Evolutionary conservation across 1,140 invertebrate species (phyloP), one percentile per base, ranked within the genome.

Genomic region (Cataglyphis hispanica): DNA sequence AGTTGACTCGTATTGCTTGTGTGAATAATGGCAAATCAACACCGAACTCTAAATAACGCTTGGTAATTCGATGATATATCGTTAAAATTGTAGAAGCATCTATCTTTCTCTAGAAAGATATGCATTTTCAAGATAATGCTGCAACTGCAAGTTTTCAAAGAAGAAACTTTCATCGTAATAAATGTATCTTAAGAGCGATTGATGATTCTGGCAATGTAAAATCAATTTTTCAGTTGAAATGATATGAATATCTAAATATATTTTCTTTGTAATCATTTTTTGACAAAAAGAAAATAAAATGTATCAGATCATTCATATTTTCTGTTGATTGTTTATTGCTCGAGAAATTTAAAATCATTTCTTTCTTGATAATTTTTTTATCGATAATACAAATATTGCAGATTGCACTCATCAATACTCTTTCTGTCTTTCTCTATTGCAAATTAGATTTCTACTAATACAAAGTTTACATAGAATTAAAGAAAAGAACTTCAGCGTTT

Each of bases 1-100:
- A 10, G 53, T 22, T 50, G 16, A 10, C 2, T 19, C 64, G 31
- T 31, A 31, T 37, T n/a, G 16, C 22, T 40, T 5, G 5, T 40
- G 60, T 80, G 61, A 69, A 22, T 56, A 56, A 80, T 40, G 64
- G 22, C 43, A 43, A 80, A 69, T 69, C 64, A 70, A 70, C 77
- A 69, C 11, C 46, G 64, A 70, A 56, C 31, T 56, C 43, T 10
- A n/a, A 11, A 16, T 66, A 43, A 53, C 61, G 16, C 61, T 11
- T 31, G 60, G 7, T 50, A 66, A 78, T 78, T 7, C 31, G 46
- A 69, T 27, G 63, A 69, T 69, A 22, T 13, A 81, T 70, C 10
- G 50, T 8, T 13, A 27, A 46, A 69, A 80, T 70, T 58, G 34
- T 27, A 50, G 40, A 46, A 13, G 27, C 40, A 4, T 4, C 13